Evolutionary conservation across 2,113 vertebrate genomes (phyloP).

Genomic region (Pagrus major): DNA sequence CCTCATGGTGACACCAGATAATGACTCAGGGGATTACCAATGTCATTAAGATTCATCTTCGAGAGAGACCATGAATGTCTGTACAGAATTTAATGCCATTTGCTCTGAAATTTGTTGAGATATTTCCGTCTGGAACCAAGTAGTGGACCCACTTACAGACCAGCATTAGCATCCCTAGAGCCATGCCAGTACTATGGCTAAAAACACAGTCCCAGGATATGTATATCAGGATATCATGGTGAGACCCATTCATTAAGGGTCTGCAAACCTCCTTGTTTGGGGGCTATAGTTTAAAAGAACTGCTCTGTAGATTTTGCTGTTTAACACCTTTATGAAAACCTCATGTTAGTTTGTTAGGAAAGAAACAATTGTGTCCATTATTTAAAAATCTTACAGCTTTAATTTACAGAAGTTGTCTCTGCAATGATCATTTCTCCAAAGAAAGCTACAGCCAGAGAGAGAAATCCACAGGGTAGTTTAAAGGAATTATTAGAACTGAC

Average conservation of each 20-base stretch:
- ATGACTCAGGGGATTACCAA: too few relatives aligned
- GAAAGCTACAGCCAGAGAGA: background rate
- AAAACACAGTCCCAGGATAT: background rate
- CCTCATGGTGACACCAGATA: background rate
- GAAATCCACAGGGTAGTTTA: background rate
- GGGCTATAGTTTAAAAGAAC: background rate
- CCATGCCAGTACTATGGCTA: background rate
- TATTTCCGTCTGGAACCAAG: background rate
- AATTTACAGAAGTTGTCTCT: background rate
- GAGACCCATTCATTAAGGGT: background rate
- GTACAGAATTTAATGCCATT: background rate
- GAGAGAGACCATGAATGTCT: too few relatives aligned
- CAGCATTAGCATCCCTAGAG: too few relatives aligned
- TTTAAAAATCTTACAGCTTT: background rate
- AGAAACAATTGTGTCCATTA: background rate
- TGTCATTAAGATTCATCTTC: too few relatives aligned
- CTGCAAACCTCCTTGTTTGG: background rate
- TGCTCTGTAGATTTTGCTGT: background rate
- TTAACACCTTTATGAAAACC: too few relatives aligned
- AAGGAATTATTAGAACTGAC: conserved; percentile 25
- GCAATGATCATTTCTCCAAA: background rate
- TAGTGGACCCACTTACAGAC: background rate
- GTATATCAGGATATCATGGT: background rate
- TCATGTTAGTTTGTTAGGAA: too few relatives aligned
- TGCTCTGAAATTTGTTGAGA: background rate